Evolutionary conservation across 2,797 vertebrate genomes (phyloP).

Genomic region (Helarctos malayanus): DNA sequence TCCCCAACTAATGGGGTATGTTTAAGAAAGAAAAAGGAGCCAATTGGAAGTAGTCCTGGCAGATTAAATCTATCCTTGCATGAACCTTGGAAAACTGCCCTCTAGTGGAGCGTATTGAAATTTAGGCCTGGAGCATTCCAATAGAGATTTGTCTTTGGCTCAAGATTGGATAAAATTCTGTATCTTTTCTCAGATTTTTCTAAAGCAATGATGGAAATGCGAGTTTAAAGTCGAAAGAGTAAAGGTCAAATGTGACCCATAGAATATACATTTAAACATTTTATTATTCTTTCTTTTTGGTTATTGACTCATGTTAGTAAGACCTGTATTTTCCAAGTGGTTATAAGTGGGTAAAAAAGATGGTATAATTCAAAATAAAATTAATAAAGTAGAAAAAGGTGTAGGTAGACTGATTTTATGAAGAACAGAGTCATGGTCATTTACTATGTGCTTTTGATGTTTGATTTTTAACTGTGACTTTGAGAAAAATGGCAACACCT

Average conservation of each 20-base stretch:
- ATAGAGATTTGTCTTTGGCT: background rate
- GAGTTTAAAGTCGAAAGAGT: constrained; percentile 45
- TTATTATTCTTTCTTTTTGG: constrained; percentile 22
- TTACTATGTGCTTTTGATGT: background rate
- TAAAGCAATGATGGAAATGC: background rate
- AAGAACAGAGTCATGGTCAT: background rate
- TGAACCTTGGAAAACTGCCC: constrained; percentile 35
- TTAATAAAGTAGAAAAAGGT: background rate
- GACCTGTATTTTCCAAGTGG: background rate
- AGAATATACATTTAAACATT: background rate
- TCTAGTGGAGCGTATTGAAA: constrained; percentile 29
- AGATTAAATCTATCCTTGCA: background rate
- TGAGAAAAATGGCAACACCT: constrained; percentile 40
- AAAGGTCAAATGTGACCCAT: background rate
- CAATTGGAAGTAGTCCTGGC: background rate
- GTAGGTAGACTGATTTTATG: background rate
- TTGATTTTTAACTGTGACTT: constrained; percentile 24
- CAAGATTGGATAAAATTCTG: background rate
- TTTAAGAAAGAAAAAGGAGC: constrained; percentile 28
- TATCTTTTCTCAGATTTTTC: constrained; percentile 13
- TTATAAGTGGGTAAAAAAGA: constrained; percentile 14
- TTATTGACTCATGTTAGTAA: background rate
- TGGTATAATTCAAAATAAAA: constrained; percentile 29
- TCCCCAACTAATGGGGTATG: background rate
- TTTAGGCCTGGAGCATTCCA: background rate